Evolutionary conservation across 2,113 vertebrate genomes (phyloP), one percentile per base, ranked within the genome.

Genomic region (Notothenia rossii): DNA sequence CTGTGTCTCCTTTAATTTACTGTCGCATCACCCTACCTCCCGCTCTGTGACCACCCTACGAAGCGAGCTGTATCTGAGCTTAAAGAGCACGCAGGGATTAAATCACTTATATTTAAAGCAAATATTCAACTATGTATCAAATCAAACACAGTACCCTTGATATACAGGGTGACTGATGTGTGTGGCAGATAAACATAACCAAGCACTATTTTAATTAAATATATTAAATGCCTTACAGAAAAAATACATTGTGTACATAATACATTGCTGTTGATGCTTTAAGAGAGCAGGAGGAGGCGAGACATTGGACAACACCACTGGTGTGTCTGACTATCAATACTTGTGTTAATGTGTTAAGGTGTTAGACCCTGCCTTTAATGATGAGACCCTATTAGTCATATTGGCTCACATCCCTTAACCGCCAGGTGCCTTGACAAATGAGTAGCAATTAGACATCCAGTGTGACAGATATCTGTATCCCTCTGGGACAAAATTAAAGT

Each of bases 391-490:
- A 65, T 70, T 43, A 58, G 53, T 76, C 46, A 67, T 36, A 55
- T 49, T 22, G 58, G 7, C 40, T 5, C 12, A 17, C 74, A 55
- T 76, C 68, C 18, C 58, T 71, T 22, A 62, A 22, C 49, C 49
- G 62, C 68, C 1, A 29, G 10, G 15, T 4, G 50, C 66, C 36
- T 60, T 51, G 62, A 86, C 85, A 77, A 79, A 90, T 88, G 86
- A 82, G 68, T 64, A 76, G 75, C 71, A 85, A 74, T 88, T 81
- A 75, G 62, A 86, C 69, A 49, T 11, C 67, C 53, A 54, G 45
- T 8, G 55, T 83, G 83, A 90, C 86, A 79, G 84, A 72, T 59
- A 77, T 89, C 88, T 89, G 85, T 90, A 92, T 86, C 86, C 17
- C n/a, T 75, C 85, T 71, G 60, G 53, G 67, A 48, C 53, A 76